Conservation (phyloP, 2,113 vertebrate species). For the Hyperoodon ampullatus region DNA sequence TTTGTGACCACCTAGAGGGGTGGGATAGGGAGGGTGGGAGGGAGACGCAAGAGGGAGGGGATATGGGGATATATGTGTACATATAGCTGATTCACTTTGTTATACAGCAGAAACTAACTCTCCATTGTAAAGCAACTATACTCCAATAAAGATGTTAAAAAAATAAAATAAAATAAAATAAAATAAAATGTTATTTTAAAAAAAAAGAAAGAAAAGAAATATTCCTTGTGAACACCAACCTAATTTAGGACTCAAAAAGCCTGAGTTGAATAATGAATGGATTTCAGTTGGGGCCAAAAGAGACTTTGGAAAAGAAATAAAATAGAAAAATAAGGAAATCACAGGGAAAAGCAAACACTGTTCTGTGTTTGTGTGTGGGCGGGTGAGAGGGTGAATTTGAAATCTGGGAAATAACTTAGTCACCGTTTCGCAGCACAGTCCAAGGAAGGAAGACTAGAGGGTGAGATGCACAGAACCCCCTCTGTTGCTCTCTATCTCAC, state of each 20-base stretch:
- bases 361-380: neutral
- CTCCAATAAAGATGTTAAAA: too few species aligned
- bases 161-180: too few species aligned
- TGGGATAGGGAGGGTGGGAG: too few species aligned
- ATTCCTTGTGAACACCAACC: neutral
- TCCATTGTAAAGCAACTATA: too few species aligned
- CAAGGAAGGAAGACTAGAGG: neutral
- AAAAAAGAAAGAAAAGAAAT: neutral
- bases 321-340: conserved; percentile 53
- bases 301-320: conserved; percentile 5
- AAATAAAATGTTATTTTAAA: too few species aligned
- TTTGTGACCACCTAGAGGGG: too few species aligned
- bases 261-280: neutral
- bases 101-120: too few species aligned
- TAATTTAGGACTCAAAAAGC: neutral
- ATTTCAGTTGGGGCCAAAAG: neutral
- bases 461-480: neutral
- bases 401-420: conserved; percentile 61
- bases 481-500: neutral
- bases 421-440: neutral
- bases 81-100: too few species aligned
- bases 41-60: too few species aligned
- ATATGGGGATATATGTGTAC: too few species aligned
- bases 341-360: conserved; percentile 1
- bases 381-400: neutral